Evolutionary conservation across 2,113 vertebrate species (phyloP), one percentile per base, ranked within the genome.

Genomic region (Erythrolamprus reginae): DNA sequence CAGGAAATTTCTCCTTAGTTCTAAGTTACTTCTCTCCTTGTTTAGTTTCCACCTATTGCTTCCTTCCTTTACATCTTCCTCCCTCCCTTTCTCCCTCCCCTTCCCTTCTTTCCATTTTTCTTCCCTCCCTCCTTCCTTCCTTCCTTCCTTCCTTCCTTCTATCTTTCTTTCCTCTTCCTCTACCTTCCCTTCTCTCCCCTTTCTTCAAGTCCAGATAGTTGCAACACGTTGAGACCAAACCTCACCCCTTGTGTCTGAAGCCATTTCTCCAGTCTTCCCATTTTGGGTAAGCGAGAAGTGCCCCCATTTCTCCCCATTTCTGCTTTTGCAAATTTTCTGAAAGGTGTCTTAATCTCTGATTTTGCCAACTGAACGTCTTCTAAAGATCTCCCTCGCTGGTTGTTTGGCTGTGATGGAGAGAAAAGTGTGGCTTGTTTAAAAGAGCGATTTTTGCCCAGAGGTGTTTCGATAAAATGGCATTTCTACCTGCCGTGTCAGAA

Each of bases 381-480:
- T 17, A 51, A 19, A 77, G 70, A 21, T 77, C n/a, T 21, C 10
- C 17, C 42, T 84, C 28, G 47, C 70, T 38, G 77, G 55, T 55
- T 15, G 48, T 84, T 88, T 83, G 77, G 77, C 19, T 4, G 53
- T 48, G 85, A 70, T 28, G 17, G 91, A 84, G 55, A 8, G 15
- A 42, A 65, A 88, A 50, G 12, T 38, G 86, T 9, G 5, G 86
- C 45, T 88, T 84, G 89, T 87, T 90, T 88, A 88, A 84, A 92
- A 38, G 87, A 84, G 48, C 13, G n/a, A 90, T 90, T 65, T 56
- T 88, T 84, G 70, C 70, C 55, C 77, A 55, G 85, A 90, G 65
- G 89, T 82, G 52, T 90, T 88, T 86, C 48, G 53, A 84, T 89
- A 88, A 92, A 90, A 91, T 90, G 77, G 85, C 26, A 88, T 92